Conservation (phyloP, 2,888 invertebrate genomes). For the Neocrepidodera transversa region DNA sequence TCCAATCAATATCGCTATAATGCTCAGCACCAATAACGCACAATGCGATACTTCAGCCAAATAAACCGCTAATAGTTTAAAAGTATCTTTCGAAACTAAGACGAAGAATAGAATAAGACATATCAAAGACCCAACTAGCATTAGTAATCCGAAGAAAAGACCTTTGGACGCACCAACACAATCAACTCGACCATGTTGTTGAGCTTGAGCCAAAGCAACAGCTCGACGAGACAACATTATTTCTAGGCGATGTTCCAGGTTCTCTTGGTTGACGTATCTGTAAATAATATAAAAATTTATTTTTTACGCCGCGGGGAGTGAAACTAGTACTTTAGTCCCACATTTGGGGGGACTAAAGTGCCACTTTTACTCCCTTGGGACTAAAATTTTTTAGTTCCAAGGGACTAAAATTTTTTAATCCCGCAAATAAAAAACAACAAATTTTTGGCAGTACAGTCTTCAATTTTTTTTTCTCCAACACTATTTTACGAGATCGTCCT, state of each 20-base stretch:
- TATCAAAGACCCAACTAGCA: conserved; percentile 89
- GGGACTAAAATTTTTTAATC: no score
- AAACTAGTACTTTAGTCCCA: no score
- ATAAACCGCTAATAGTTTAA: conserved; percentile 86
- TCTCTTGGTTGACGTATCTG: conserved; percentile 77
- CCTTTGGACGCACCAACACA: conserved; percentile 95
- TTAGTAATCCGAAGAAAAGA: conserved; percentile 87
- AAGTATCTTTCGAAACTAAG: conserved; percentile 83
- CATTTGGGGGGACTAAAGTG: no score
- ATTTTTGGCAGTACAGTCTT: no score
- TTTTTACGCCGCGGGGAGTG: no score
- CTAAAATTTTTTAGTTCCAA: no score
- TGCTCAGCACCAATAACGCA: conserved; percentile 84
- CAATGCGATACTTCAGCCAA: conserved; percentile 92
- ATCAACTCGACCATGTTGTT: conserved; percentile 85
- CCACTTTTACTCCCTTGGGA: no score
- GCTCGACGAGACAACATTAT: conserved; percentile 88
- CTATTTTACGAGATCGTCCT: no score
- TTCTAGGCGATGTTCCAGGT: conserved; percentile 86
- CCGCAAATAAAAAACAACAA: no score
- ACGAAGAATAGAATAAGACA: conserved; percentile 96
- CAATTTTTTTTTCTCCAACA: no score
- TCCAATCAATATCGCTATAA: conserved; percentile 88
- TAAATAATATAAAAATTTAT: no score
- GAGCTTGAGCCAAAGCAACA: conserved; percentile 84